A percentile compares a stretch with the other conserved stretches of the same genome.
phyloP scores from a whole-genome alignment of 2,888 invertebrate species.

The Orgyia antiqua region DNA sequence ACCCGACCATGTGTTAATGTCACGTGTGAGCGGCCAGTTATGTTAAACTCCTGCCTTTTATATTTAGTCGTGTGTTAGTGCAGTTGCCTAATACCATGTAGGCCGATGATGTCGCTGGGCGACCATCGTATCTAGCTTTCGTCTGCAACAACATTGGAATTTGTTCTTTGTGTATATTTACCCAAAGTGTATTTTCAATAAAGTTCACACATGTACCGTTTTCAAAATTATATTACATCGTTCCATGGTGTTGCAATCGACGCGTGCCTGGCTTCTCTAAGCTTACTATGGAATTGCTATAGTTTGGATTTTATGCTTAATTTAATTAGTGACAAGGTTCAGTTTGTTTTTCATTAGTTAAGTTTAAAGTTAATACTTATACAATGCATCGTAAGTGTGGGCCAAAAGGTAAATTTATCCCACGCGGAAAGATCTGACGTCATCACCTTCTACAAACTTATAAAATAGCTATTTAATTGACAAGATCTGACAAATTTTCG shows the following conservation, averaged over 20 bases:
- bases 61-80: conserved; percentile 38
- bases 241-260: conserved; percentile 55
- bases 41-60: conserved; percentile 20
- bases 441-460: too few species aligned
- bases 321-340: conserved; percentile 15
- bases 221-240: conserved; percentile 43
- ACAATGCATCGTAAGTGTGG: conserved; percentile 30
- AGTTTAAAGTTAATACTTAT: too few species aligned
- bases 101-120: conserved; percentile 48
- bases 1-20: conserved; percentile 24
- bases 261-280: conserved; percentile 54
- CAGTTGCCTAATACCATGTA: conserved; percentile 66
- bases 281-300: conserved; percentile 17
- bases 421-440: conserved; percentile 59
- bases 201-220: conserved; percentile 33
- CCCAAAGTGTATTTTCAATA: conserved; percentile 22
- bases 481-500: too few species aligned
- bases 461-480: too few species aligned
- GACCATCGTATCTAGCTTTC: conserved; percentile 46
- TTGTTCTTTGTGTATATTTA: conserved; percentile 22
- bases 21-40: conserved; percentile 10
- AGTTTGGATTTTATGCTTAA: conserved; percentile 33
- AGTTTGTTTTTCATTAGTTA: conserved; percentile 14
- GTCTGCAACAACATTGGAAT: conserved; percentile 17
- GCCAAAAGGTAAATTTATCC: conserved; percentile 19